Conservation (phyloP, 2,888 invertebrate species). For the Trissoscelio sp. region DNA sequence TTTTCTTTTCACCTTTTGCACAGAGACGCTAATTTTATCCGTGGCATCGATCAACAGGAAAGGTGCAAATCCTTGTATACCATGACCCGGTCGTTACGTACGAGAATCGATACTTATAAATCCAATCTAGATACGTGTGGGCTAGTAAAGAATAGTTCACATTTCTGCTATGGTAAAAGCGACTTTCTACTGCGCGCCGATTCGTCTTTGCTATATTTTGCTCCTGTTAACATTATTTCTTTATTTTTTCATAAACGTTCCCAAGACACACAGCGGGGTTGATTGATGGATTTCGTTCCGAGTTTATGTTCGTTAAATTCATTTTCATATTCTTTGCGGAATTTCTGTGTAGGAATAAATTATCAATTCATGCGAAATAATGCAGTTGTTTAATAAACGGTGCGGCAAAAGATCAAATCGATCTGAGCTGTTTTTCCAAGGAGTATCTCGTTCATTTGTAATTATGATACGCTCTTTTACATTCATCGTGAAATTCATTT, state of each 20-base stretch:
- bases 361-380: background rate
- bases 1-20: slow-evolving; percentile 68
- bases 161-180: slow-evolving; percentile 64
- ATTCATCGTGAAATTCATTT: too few species aligned
- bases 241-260: slow-evolving; percentile 31
- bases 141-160: slow-evolving; percentile 68
- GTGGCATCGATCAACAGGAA: slow-evolving; percentile 67
- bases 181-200: slow-evolving; percentile 63
- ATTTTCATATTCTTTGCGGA: background rate
- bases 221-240: slow-evolving; percentile 59
- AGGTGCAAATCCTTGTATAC: slow-evolving; percentile 70
- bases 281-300: background rate
- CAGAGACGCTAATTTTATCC: slow-evolving; percentile 69
- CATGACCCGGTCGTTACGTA: slow-evolving; percentile 69
- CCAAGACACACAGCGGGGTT: background rate
- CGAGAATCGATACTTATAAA: slow-evolving; percentile 68
- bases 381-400: background rate
- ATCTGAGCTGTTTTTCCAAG: too few species aligned
- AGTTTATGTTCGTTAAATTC: background rate
- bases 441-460: too few species aligned
- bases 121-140: slow-evolving; percentile 69
- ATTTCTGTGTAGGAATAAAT: background rate
- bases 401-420: background rate
- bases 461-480: too few species aligned
- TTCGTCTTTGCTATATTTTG: slow-evolving; percentile 66